Conservation (phyloP, 2,113 vertebrate species). For the Erythrolamprus reginae region DNA sequence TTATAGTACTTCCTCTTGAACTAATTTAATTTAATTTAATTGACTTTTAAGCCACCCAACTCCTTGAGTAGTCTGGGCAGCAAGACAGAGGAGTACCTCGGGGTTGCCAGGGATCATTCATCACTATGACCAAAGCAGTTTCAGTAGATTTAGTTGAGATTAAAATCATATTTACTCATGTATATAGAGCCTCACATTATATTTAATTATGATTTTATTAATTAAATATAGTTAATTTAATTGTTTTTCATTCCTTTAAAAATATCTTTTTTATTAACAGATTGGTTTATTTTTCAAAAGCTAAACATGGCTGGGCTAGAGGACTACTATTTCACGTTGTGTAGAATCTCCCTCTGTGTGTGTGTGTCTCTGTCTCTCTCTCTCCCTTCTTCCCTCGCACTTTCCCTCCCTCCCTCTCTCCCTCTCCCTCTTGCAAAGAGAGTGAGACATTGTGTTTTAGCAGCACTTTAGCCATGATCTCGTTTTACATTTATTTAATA, state of each 20-base stretch:
- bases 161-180: neutral
- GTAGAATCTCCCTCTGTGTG: too few species aligned
- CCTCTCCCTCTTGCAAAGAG: neutral
- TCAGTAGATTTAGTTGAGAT: neutral
- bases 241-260: neutral
- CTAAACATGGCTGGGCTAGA: neutral
- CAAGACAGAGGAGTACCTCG: too few species aligned
- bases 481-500: neutral
- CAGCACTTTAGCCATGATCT: too few species aligned
- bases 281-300: neutral
- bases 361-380: too few species aligned
- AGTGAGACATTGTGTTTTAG: neutral
- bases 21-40: too few species aligned
- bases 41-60: too few species aligned
- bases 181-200: neutral
- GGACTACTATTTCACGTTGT: neutral
- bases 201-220: neutral
- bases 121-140: too few species aligned
- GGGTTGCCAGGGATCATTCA: too few species aligned
- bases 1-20: too few species aligned
- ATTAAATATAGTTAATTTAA: neutral
- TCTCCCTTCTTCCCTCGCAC: too few species aligned
- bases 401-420: rapidly evolving
- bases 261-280: neutral
- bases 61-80: too few species aligned